These are phyloP conservation scores for Atta cephalotes DNA, from an alignment of 1,140 invertebrate genomes.

Conservation along the genomic window DNA sequence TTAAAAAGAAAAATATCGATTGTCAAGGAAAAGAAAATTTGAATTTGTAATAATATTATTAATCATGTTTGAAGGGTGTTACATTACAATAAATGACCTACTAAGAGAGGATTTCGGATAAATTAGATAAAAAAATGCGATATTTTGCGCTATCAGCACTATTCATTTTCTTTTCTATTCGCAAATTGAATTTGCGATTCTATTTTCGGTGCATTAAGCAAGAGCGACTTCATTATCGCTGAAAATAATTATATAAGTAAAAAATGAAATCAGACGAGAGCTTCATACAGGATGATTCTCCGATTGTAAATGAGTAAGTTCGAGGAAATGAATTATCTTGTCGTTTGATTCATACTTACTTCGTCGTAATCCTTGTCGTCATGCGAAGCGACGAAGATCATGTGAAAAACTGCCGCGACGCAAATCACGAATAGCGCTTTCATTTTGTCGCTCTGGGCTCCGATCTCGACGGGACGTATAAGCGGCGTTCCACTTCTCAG, in stretches of 20 bases:
- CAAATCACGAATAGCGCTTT: constrained; percentile 27
- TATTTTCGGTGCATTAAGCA: too few relatives aligned
- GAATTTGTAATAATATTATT: too few relatives aligned
- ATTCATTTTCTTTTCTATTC: too few relatives aligned
- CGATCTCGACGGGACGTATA: constrained; percentile 1
- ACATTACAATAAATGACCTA: neutral
- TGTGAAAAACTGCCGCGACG: constrained; percentile 9
- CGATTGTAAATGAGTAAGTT: neutral
- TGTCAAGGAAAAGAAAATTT: neutral
- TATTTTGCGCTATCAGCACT: too few relatives aligned
- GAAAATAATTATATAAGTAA: neutral
- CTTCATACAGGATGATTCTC: neutral
- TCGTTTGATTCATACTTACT: constrained; percentile 53
- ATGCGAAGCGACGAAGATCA: neutral
- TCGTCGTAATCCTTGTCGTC: neutral
- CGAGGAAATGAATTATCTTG: too few relatives aligned
- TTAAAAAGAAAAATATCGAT: neutral
- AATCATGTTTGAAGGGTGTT: neutral
- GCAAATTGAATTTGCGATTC: too few relatives aligned
- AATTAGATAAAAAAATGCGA: neutral
- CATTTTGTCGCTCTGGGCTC: constrained; percentile 47
- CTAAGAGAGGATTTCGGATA: neutral
- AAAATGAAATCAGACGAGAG: neutral
- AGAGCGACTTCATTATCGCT: too few relatives aligned
- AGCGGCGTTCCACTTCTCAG: neutral